Evolutionary conservation across 2,888 invertebrate species (phyloP).

Genomic region (Gryllus longicercus): DNA sequence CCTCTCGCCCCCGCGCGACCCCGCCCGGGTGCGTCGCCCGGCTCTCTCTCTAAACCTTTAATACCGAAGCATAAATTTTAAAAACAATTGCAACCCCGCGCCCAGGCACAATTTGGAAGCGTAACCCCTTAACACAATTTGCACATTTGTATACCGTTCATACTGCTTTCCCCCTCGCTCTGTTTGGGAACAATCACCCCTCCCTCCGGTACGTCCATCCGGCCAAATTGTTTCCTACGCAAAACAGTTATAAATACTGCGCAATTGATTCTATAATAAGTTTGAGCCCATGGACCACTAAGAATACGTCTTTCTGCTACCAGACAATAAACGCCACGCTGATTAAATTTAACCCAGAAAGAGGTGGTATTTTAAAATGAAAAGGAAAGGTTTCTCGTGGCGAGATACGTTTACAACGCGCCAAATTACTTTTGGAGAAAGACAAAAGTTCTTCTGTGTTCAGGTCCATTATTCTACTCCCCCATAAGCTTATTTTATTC

Average conservation of each 20-base stretch:
- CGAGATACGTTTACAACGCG: not conserved
- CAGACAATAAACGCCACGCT: not conserved
- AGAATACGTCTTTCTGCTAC: not conserved
- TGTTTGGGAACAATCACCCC: not conserved
- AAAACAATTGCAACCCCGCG: constrained; percentile 6
- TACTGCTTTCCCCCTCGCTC: not conserved
- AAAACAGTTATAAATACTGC: not conserved
- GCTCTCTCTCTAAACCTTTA: constrained; percentile 10
- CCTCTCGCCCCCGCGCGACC: no score
- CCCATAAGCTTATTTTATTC: not conserved
- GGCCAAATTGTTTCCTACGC: not conserved
- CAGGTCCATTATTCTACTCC: not conserved
- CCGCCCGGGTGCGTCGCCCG: not conserved
- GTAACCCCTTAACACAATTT: constrained; percentile 9
- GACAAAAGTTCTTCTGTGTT: not conserved
- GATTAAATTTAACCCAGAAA: constrained; percentile 17
- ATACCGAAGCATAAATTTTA: constrained; percentile 4
- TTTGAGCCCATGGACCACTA: not conserved
- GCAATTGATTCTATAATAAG: not conserved
- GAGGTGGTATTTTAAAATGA: not conserved
- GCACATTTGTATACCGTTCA: constrained; percentile 17
- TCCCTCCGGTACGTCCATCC: not conserved
- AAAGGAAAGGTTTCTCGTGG: not conserved
- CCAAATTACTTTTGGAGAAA: not conserved
- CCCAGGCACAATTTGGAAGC: not conserved